Evolutionary conservation across 37 sponge, comb jelly and placozoan species (phyloP).

Genomic region (Eunapius fragilis): DNA sequence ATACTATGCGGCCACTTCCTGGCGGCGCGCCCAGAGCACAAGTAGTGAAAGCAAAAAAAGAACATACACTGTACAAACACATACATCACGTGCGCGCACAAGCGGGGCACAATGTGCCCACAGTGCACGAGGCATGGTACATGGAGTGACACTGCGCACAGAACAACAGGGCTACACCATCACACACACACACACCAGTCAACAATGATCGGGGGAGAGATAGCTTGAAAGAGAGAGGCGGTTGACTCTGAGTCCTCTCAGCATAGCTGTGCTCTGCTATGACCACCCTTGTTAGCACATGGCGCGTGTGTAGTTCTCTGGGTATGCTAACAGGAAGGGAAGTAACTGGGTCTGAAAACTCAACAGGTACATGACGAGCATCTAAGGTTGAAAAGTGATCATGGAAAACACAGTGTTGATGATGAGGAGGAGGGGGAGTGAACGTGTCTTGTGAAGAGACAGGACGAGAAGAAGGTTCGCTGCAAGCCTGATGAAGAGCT

Average conservation of each 20-base stretch:
- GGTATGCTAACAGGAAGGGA: slow-evolving; percentile 23
- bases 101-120: background rate
- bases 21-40: background rate
- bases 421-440: background rate
- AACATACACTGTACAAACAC: background rate
- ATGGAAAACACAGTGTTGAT: slow-evolving; percentile 36
- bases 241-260: background rate
- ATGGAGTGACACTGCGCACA: slow-evolving; percentile 30
- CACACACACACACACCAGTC: slow-evolving; percentile 13
- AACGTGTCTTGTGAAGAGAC: background rate
- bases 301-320: background rate
- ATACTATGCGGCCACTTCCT: background rate
- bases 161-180: slow-evolving; percentile 18
- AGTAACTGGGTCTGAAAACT: slow-evolving; percentile 6
- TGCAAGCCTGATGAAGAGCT: slow-evolving; percentile 4
- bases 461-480: background rate
- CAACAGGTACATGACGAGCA: slow-evolving; percentile 9
- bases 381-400: slow-evolving; percentile 46
- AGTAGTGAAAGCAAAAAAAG: background rate
- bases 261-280: slow-evolving; percentile 27
- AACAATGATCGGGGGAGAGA: slow-evolving; percentile 42
- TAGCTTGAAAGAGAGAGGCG: slow-evolving; percentile 10
- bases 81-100: background rate
- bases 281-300: background rate
- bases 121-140: slow-evolving; percentile 21